These are phyloP conservation scores for Apus apus DNA, from an alignment of 2,113 vertebrate species.

Conservation along the genomic window DNA sequence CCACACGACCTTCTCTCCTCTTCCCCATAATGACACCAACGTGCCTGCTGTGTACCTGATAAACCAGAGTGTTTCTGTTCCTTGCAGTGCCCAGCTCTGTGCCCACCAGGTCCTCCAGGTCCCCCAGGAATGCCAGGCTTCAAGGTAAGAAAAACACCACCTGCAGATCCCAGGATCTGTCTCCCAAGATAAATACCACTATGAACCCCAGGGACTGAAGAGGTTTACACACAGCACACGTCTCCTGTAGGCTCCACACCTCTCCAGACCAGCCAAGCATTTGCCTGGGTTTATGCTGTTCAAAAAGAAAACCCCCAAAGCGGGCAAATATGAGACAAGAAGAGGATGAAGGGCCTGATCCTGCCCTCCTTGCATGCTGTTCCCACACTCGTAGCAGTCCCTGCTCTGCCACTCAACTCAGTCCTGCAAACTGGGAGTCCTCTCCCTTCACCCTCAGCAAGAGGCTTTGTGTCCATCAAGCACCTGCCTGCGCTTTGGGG, in stretches of 20 bases:
- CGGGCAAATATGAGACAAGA: not conserved
- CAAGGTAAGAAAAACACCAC: slow-evolving; percentile 81
- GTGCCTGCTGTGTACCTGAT: not conserved
- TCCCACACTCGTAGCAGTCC: rapidly evolving
- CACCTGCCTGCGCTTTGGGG: no score
- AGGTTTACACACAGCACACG: rapidly evolving
- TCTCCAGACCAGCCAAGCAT: not conserved
- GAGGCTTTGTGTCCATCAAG: not conserved
- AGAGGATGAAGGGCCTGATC: not conserved
- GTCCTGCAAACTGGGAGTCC: not conserved
- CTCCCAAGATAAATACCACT: not conserved
- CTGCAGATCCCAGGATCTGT: not conserved
- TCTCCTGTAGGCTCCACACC: not conserved
- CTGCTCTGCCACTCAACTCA: not conserved
- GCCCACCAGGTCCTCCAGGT: slow-evolving; percentile 89
- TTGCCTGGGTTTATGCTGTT: not conserved
- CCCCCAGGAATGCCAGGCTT: slow-evolving; percentile 96
- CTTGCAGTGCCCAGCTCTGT: slow-evolving; percentile 91
- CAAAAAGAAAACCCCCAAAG: not conserved
- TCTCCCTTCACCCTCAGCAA: not conserved
- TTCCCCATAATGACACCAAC: not conserved
- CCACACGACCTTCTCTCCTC: not conserved
- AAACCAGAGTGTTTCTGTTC: slow-evolving; percentile 1
- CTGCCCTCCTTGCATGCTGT: not conserved
- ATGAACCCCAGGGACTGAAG: not conserved